Conservation (phyloP, 2,888 invertebrate species). For the Chesias legatella region DNA sequence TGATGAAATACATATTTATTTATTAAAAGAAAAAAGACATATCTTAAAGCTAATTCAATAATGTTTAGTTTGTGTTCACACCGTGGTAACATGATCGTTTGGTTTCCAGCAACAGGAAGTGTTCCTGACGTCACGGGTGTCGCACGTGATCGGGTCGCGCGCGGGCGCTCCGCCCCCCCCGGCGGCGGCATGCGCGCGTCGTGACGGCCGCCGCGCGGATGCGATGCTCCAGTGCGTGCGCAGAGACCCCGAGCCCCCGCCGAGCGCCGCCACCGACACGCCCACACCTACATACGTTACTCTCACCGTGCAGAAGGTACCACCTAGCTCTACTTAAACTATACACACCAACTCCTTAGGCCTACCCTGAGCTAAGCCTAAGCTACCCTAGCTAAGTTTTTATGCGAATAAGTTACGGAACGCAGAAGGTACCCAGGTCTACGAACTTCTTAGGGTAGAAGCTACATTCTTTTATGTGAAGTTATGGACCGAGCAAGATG, state of each 20-base stretch:
- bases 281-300: slow-evolving; percentile 49
- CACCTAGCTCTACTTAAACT: not conserved
- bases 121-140: slow-evolving; percentile 81
- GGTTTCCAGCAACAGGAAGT: slow-evolving; percentile 79
- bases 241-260: slow-evolving; percentile 58
- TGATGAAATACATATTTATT: no score
- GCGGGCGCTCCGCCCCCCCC: slow-evolving; percentile 50
- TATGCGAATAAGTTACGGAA: no score
- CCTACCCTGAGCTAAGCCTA: no score
- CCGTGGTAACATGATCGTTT: no score
- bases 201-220: slow-evolving; percentile 82
- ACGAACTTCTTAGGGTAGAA: no score
- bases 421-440: no score
- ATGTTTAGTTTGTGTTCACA: no score
- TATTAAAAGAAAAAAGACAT: no score
- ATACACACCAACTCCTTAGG: no score
- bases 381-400: slow-evolving; percentile 8
- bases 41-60: no score
- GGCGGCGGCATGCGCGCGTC: slow-evolving; percentile 52
- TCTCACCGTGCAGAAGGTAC: slow-evolving; percentile 69
- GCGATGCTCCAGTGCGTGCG: slow-evolving; percentile 89
- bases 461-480: no score
- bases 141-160: slow-evolving; percentile 71
- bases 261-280: slow-evolving; percentile 52
- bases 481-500: no score